Evolutionary conservation across 2,113 vertebrate genomes (phyloP).

Genomic region (Burhinus oedicnemus): DNA sequence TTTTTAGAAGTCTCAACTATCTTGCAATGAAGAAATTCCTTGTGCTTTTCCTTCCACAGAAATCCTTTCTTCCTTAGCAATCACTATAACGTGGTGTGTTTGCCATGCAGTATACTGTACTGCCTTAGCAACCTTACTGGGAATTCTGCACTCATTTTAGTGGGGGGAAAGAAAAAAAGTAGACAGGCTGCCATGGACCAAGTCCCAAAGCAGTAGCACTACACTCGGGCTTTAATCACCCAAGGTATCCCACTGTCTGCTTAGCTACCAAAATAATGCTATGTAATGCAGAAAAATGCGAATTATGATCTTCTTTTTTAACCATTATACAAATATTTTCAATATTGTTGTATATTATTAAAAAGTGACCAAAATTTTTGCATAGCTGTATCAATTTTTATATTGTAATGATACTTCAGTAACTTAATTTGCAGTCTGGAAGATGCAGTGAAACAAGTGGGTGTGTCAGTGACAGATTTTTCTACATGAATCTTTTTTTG

Average conservation of each 20-base stretch:
- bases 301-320: background rate
- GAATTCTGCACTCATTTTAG: background rate
- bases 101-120: background rate
- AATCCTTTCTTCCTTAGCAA: background rate
- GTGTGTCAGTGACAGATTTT: conserved; percentile 13
- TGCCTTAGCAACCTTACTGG: background rate
- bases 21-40: background rate
- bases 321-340: background rate
- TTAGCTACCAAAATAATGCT: background rate
- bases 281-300: background rate
- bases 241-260: background rate
- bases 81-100: background rate
- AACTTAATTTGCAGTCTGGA: background rate
- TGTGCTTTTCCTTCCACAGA: background rate
- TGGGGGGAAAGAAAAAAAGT: background rate
- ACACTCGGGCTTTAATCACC: background rate
- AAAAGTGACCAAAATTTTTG: background rate
- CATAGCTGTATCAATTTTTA: background rate
- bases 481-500: background rate
- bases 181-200: background rate
- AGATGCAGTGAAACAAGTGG: background rate
- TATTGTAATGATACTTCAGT: background rate
- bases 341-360: background rate
- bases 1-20: background rate
- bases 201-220: background rate